Evolutionary conservation across 1,140 invertebrate genomes (phyloP), one percentile per base, ranked within the genome.

Genomic region (Calliphora vicina): DNA sequence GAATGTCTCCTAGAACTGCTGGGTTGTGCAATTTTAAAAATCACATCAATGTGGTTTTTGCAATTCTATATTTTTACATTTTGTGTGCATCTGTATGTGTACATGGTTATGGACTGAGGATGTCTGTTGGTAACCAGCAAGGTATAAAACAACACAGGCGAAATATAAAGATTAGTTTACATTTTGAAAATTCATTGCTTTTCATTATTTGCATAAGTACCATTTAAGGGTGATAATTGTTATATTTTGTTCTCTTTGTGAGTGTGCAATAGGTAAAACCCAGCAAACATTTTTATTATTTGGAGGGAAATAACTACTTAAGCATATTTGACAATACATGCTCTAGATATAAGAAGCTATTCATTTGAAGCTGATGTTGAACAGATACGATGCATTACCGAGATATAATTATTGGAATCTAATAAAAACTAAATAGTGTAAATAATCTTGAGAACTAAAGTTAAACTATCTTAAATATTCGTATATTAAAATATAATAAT

Each of bases 141-240:
- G 17, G 17, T 50, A 35, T 50, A 12, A 13, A 50, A 4, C 13
- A 88, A 88, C 87, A 88, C 42, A 90, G 88, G 87, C 88, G 88
- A 87, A 87, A 89, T 89, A 89, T 88, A 82, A 89, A 90, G 88
- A 85, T 88, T 88, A 90, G 90, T 90, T 90, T 87, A 90, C 88
- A 89, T 88, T 90, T 89, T 89, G 87, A 90, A 81, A 90, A 89
- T 78, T 78, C 74, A 78, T 82, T 29, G 45, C 29, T 71, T 81
- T 20, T 45, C 73, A 57, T 82, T 78, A 15, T 61, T 29, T 50
- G 43, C 43, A 83, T 83, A 89, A 89, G 88, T 89, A 89, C 88
- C 88, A 89, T 89, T 89, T 89, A 89, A 89, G 88, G 88, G 88
- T 89, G 88, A 89, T 89, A 89, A 89, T 89, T 87, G 88, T 85